phyloP scores from a whole-genome alignment of 2,888 invertebrate species.

The Lysandra coridon region DNA sequence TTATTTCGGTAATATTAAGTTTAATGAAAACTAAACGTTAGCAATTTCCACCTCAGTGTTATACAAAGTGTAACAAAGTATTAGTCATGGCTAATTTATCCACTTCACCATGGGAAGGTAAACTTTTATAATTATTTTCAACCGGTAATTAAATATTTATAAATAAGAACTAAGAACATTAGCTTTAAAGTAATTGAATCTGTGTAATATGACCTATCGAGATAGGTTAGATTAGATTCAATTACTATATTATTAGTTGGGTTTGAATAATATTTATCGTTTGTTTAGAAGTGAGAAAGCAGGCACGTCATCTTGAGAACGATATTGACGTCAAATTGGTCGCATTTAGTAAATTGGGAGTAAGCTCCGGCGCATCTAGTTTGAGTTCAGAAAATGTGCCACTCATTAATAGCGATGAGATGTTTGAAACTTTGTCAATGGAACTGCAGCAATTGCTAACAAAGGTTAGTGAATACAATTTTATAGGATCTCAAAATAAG shows the following conservation, averaged over 20 bases:
- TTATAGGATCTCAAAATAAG: neutral
- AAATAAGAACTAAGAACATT: neutral
- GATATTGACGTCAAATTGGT: conserved; percentile 98
- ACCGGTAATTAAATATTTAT: neutral
- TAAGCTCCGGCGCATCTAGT: conserved; percentile 78
- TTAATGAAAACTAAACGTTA: neutral
- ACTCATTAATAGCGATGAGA: conserved; percentile 92
- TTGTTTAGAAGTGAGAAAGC: conserved; percentile 89
- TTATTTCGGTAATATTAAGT: neutral
- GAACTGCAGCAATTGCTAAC: conserved; percentile 94
- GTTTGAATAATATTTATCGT: conserved; percentile 44
- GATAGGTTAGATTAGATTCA: no score
- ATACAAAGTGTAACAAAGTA: neutral
- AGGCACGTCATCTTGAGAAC: conserved; percentile 96
- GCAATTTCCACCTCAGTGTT: neutral
- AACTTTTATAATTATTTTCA: neutral
- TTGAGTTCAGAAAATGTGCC: conserved; percentile 88
- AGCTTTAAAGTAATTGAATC: neutral
- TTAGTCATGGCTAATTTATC: conserved; percentile 32
- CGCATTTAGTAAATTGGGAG: conserved; percentile 96
- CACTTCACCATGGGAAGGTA: conserved; percentile 37
- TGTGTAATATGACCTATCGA: conserved; percentile 42
- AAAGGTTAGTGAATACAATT: conserved; percentile 78
- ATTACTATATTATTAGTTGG: neutral
- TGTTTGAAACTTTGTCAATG: conserved; percentile 94